phyloP scores from a whole-genome alignment of 2,113 vertebrate genomes.

The Engystomops pustulosus region DNA sequence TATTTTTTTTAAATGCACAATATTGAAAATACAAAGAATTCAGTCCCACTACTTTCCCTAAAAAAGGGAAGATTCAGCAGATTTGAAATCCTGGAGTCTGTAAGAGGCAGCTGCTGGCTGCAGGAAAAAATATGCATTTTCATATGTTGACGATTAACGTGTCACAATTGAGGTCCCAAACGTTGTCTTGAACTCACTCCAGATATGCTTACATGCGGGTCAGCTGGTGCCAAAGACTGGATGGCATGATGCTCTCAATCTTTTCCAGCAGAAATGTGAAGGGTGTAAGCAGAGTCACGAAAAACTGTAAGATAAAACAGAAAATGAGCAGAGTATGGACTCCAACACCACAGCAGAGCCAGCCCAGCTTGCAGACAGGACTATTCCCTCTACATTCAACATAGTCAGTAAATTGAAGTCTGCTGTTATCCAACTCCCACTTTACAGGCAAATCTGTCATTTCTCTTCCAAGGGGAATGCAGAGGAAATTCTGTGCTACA shows the following conservation, averaged over 20 bases:
- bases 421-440: constrained; percentile 12
- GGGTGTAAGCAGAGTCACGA: constrained; percentile 81
- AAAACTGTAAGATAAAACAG: constrained; percentile 76
- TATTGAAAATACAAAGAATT: no score
- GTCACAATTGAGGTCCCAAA: neutral
- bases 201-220: constrained; percentile 72
- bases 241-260: constrained; percentile 81
- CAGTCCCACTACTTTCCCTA: no score
- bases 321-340: neutral
- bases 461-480: constrained; percentile 22
- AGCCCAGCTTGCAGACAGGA: neutral
- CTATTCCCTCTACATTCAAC: constrained; percentile 20
- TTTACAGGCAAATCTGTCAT: neutral
- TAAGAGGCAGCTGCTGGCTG: no score
- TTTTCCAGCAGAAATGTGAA: constrained; percentile 81
- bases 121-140: constrained; percentile 32
- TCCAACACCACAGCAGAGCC: neutral
- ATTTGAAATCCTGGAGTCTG: neutral
- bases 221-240: constrained; percentile 78
- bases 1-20: no score
- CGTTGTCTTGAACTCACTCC: neutral
- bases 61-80: neutral
- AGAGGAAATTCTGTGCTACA: constrained; percentile 14
- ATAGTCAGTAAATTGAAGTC: neutral
- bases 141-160: neutral